Conservation (phyloP, 2,797 vertebrate species). For the Manis javanica region DNA sequence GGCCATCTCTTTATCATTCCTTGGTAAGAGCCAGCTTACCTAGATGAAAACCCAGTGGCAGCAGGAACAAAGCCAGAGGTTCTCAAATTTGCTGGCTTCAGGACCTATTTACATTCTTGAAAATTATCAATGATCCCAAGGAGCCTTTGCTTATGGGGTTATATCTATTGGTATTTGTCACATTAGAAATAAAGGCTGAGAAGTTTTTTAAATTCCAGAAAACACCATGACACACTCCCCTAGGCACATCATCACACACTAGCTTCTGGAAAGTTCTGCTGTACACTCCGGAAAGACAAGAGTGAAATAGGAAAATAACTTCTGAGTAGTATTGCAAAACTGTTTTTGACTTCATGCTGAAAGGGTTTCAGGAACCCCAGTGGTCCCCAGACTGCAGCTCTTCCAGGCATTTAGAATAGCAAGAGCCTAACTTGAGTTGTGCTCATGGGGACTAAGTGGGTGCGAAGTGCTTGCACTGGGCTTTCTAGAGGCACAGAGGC, state of each 20-base stretch:
- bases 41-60: no score
- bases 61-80: background rate
- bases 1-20: background rate
- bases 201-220: background rate
- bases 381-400: background rate
- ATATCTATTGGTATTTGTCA: background rate
- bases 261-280: background rate
- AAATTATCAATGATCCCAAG: background rate
- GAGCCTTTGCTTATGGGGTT: background rate
- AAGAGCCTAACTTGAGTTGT: background rate
- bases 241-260: background rate
- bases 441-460: background rate
- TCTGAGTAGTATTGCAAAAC: background rate
- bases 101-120: background rate
- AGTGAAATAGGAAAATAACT: background rate
- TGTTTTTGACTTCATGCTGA: background rate
- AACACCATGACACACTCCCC: background rate
- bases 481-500: background rate
- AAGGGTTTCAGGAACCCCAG: background rate
- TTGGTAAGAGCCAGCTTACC: no score
- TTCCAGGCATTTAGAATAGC: background rate
- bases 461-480: background rate
- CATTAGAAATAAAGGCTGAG: background rate
- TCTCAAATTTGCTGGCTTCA: background rate
- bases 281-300: background rate